Evolutionary conservation across 2,888 invertebrate species (phyloP), one percentile per base, ranked within the genome.

Genomic region (Meloe dianella): DNA sequence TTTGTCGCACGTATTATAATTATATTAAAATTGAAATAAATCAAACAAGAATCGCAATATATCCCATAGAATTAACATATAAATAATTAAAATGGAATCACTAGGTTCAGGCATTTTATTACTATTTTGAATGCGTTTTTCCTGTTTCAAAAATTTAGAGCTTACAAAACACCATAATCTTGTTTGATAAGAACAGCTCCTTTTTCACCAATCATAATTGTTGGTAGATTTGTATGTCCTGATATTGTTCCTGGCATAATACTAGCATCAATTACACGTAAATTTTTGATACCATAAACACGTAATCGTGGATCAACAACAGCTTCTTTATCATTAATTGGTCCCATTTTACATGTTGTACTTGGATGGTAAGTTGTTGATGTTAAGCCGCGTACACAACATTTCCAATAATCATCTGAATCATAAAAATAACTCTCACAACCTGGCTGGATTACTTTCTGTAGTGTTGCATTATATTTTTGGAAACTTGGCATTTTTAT

Each of bases 191-290:
- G 83, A 78, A 91, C 91, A 0, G 90, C 87, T 1, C 88, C 89
- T 77, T 90, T 91, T 80, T 92, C 91, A 0, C 89, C 92, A 58
- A 92, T 88, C 88, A 91, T 90, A 72, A 89, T 87, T 0, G 89
- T 87, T 0, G 90, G 89, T 0, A 90, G 91, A 79, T 89, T 88
- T 0, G 90, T 90, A 77, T 92, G 91, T 2, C 90, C 89, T 0
- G 89, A 87, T 27, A 89, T 82, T 5, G 89, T 87, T 8, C 86
- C 81, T 0, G 91, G 91, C 73, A 89, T 89, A 32, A 92, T 83
- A 72, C 92, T 90, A 5, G 90, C 88, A 79, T 92, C 91, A 0
- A 86, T 90, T 0, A 91, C 90, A 10, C 91, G 85, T 38, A 92
- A 80, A 5, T 83, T 84, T 5, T 85, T 77, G 0, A 91, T 80